phyloP scores from a whole-genome alignment of 2,797 vertebrate species.

The Lates japonicus region DNA sequence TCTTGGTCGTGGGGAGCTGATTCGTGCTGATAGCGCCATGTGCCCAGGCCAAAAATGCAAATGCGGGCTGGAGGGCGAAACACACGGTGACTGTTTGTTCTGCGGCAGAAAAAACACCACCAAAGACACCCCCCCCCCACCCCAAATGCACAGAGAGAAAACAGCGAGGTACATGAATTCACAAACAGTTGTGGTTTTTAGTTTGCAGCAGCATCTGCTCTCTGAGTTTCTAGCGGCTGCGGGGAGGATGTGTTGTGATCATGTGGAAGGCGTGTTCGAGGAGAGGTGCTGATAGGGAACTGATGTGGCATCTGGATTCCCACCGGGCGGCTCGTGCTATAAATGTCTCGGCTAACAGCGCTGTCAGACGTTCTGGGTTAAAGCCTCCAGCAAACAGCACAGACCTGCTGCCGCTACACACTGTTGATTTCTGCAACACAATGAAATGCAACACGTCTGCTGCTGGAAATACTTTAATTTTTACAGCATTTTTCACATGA shows the following conservation, averaged over 20 bases:
- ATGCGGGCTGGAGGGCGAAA: constrained; percentile 38
- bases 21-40: constrained; percentile 30
- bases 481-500: too few relatives aligned
- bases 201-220: constrained; percentile 19
- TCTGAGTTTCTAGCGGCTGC: background rate
- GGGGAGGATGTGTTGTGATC: constrained; percentile 30
- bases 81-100: constrained; percentile 37
- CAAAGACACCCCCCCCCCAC: background rate
- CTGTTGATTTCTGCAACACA: constrained; percentile 37
- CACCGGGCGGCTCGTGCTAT: constrained; percentile 43
- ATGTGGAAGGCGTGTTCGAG: constrained; percentile 22
- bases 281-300: constrained; percentile 44
- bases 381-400: constrained; percentile 39
- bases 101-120: background rate
- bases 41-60: constrained; percentile 50
- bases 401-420: constrained; percentile 36
- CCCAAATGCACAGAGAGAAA: background rate
- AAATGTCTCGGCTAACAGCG: constrained; percentile 51
- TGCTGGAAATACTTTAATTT: constrained; percentile 2
- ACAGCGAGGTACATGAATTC: constrained; percentile 23
- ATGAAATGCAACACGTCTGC: background rate
- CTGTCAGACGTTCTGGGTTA: constrained; percentile 51
- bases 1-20: constrained; percentile 31
- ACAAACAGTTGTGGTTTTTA: constrained; percentile 27
- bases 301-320: constrained; percentile 60